phyloP scores from a whole-genome alignment of 1,140 invertebrate species.

The Gerris buenoi region DNA sequence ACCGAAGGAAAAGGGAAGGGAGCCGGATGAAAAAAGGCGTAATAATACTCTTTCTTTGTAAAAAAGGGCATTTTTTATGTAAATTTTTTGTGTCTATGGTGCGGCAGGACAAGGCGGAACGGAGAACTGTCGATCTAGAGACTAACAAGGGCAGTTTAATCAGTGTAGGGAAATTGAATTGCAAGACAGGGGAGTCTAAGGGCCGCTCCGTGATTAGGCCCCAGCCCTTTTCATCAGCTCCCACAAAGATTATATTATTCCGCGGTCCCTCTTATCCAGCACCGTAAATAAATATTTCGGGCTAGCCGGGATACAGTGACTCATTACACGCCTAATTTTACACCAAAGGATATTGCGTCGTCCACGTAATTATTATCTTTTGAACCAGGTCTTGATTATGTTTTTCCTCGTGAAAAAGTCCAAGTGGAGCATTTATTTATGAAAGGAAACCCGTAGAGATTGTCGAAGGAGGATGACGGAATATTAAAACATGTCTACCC shows the following conservation, averaged over 20 bases:
- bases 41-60: neutral
- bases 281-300: neutral
- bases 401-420: no score
- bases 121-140: neutral
- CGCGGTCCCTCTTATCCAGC: neutral
- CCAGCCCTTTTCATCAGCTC: neutral
- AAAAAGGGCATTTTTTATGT: neutral
- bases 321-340: neutral
- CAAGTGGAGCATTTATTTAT: no score
- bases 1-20: neutral
- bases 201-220: neutral
- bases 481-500: no score
- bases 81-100: neutral
- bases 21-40: no score
- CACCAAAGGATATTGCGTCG: neutral
- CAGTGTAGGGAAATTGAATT: neutral
- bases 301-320: neutral
- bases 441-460: no score
- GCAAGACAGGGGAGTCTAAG: neutral
- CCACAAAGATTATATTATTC: neutral
- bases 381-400: neutral
- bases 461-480: no score
- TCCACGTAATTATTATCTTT: neutral
- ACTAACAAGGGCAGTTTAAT: neutral
- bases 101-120: no score